Percentiles rank a stretch among this genome's conserved stretches.
Evolutionary conservation across 2,797 vertebrate species (phyloP).

Genomic region (Squalus acanthias): DNA sequence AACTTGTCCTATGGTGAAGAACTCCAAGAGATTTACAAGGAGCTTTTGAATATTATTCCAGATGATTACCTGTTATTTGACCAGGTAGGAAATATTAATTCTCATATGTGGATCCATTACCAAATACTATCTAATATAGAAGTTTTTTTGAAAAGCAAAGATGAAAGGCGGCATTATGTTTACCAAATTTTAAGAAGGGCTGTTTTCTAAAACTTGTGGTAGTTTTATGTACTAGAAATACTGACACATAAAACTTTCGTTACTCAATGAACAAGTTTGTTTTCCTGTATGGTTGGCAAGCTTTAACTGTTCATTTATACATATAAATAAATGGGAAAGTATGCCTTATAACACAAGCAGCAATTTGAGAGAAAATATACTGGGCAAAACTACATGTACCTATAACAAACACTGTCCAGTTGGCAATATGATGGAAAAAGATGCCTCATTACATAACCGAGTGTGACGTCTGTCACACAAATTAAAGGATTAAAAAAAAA

Average conservation of each 20-base stretch:
- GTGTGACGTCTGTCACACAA: neutral
- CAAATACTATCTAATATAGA: neutral
- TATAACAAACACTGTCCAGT: neutral
- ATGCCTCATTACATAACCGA: neutral
- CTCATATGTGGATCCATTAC: neutral
- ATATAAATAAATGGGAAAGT: neutral
- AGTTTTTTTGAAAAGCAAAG: neutral
- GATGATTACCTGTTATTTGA: slow-evolving; percentile 54
- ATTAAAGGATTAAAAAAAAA: neutral
- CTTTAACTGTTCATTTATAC: neutral
- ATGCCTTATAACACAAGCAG: neutral
- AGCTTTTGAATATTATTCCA: slow-evolving; percentile 53
- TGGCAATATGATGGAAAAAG: neutral
- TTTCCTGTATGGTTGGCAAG: neutral
- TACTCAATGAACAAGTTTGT: neutral
- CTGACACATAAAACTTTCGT: neutral
- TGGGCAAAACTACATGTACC: neutral
- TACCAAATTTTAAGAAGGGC: neutral
- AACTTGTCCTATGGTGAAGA: slow-evolving; percentile 47
- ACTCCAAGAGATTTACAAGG: slow-evolving; percentile 55
- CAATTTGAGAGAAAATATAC: neutral
- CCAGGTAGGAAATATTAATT: slow-evolving; percentile 46
- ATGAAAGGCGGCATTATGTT: neutral
- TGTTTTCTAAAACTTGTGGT: neutral
- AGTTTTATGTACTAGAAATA: neutral